These are phyloP conservation scores for Agrilus planipennis DNA, from an alignment of 1,140 invertebrate species.

Conservation along the genomic window DNA sequence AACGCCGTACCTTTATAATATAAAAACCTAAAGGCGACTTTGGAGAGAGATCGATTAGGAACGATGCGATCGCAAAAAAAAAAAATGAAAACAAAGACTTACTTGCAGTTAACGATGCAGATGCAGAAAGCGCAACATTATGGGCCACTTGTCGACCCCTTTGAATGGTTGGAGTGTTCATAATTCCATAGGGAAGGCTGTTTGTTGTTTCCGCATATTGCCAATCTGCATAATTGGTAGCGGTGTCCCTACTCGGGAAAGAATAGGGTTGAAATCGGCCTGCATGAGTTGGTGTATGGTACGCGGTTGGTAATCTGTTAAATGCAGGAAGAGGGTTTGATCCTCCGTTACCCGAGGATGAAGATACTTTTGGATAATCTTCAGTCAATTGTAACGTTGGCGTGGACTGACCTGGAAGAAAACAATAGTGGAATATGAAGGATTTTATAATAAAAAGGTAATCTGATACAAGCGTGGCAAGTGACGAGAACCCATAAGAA, in stretches of 20 bases:
- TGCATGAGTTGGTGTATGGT: conserved; percentile 14
- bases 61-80: too few relatives aligned
- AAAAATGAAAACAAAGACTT: conserved; percentile 20
- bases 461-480: too few relatives aligned
- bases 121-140: conserved; percentile 30
- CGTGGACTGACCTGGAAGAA: conserved; percentile 21
- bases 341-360: conserved; percentile 12
- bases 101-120: conserved; percentile 40
- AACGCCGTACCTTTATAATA: background rate
- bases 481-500: too few relatives aligned
- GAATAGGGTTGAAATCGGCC: conserved; percentile 15
- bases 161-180: conserved; percentile 3
- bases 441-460: too few relatives aligned
- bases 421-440: too few relatives aligned
- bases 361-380: conserved; percentile 22
- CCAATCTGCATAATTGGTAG: conserved; percentile 15
- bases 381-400: conserved; percentile 16
- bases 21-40: too few relatives aligned
- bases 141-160: conserved; percentile 13
- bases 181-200: conserved; percentile 8
- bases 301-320: conserved; percentile 21
- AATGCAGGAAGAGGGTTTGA: conserved; percentile 22
- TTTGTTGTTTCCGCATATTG: conserved; percentile 12
- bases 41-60: too few relatives aligned
- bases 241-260: conserved; percentile 10